Evolutionary conservation across 2,888 invertebrate species (phyloP), one percentile per base, ranked within the genome.

Genomic region (Brachyptera putata): DNA sequence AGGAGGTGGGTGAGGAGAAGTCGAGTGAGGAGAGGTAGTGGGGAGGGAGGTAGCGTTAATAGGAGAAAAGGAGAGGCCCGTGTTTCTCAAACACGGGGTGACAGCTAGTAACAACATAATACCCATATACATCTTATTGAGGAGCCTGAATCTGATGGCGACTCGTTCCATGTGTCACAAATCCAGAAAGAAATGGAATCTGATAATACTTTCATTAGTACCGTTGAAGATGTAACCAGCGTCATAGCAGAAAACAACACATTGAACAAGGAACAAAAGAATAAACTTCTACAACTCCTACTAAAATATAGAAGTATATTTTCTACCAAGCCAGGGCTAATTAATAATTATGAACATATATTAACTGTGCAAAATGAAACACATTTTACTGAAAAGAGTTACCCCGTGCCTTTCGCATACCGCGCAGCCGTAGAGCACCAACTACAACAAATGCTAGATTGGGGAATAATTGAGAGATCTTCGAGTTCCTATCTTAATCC

Each of bases 391-490:
- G 43, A 43, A 43, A 14, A 43, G 16, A n/a, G 43, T 4, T 43
- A 43, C 43, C 18, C 43, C 3, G 18, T 43, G 2, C 43, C 43
- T 43, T 18, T 16, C 16, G 3, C 43, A 16, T 3, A 16, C 2
- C 2, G 43, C 11, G 16, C 16, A 3, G 43, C 43, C 7, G 43
- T 43, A 2, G 21, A 18, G 14, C 3, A 11, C 7, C 18, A 43
- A 11, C 2, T 43, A 16, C 3, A 43, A 2, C 18, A 43, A 13
- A 60, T 56, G 62, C n/a, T 57, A 37, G 18, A 43, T 0, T n/a
- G 24, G 22, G 49, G 46, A 2, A 57, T 61, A 11, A 61, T 61
- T 25, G 24, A 48, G 48, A 48, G 48, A n/a, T 37, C 43, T 1
- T 16, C 30, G 4, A 46, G 46, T 18, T 30, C 39, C 18, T 59